These are phyloP conservation scores for Thunnus thynnus DNA, from an alignment of 2,113 vertebrate genomes.

Conservation along the genomic window DNA sequence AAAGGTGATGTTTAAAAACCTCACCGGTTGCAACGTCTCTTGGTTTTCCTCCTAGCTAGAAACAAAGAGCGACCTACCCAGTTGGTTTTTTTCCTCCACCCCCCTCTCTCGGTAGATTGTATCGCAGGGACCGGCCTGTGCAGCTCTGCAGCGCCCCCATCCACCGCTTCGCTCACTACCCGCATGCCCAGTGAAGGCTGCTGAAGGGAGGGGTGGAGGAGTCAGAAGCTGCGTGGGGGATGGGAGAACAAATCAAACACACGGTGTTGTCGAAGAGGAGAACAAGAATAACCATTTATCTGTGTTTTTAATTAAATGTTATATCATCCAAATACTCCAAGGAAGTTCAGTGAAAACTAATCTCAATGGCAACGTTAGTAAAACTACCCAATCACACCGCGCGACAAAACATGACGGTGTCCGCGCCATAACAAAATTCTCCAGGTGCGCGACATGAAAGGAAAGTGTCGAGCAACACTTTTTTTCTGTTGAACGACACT, in stretches of 20 bases:
- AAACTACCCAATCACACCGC: no score
- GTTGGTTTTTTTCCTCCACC: conserved; percentile 73
- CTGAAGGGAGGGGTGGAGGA: conserved; percentile 62
- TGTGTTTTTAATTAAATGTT: not conserved
- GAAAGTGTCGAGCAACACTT: no score
- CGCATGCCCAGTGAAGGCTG: conserved; percentile 59
- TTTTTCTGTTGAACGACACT: no score
- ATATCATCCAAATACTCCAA: not conserved
- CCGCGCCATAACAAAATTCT: no score
- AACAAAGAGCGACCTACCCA: conserved; percentile 86
- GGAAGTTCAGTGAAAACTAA: no score
- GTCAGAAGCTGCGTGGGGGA: conserved; percentile 64
- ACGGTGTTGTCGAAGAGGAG: not conserved
- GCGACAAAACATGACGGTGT: no score
- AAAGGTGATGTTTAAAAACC: conserved; percentile 64
- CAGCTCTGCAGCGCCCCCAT: conserved; percentile 77
- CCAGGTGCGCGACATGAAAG: no score
- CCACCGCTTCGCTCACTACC: conserved; percentile 26
- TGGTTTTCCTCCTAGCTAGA: conserved; percentile 82
- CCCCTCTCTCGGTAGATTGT: conserved; percentile 62
- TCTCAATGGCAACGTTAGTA: no score
- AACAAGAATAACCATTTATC: not conserved
- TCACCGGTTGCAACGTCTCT: conserved; percentile 75
- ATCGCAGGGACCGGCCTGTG: conserved; percentile 61
- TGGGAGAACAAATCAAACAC: conserved; percentile 46